Conservation (phyloP, 2,113 vertebrate genomes). For the Gracilinanus agilis region DNA sequence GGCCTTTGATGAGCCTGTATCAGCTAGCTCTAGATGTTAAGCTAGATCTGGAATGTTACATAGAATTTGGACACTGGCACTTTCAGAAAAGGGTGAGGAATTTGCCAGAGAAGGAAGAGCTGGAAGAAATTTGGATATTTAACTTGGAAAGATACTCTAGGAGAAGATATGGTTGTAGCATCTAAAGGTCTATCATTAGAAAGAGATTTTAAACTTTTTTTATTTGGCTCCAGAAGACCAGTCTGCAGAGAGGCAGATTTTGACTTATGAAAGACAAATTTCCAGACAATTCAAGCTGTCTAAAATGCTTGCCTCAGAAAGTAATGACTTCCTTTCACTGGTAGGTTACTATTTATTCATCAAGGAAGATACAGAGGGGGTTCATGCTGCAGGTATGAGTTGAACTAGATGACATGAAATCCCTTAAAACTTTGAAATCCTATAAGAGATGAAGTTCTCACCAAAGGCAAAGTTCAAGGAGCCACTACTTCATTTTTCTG, state of each 20-base stretch:
- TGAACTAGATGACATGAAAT: background rate
- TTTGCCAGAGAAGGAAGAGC: background rate
- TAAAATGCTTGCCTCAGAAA: background rate
- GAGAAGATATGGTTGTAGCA: background rate
- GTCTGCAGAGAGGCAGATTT: background rate
- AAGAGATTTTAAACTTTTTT: background rate
- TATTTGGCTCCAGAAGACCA: background rate
- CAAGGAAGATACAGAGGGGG: background rate
- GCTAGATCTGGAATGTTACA: background rate
- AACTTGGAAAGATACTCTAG: background rate
- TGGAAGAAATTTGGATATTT: background rate
- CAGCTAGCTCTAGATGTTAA: background rate
- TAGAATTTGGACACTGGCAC: background rate
- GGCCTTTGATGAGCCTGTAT: background rate
- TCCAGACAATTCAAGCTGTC: background rate
- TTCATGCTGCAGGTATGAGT: background rate
- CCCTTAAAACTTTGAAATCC: background rate
- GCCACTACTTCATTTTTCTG: background rate
- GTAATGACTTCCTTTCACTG: background rate
- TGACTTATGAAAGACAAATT: background rate
- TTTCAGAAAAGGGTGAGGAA: background rate
- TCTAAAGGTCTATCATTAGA: background rate
- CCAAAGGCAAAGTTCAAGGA: conserved; percentile 32
- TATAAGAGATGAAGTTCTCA: background rate
- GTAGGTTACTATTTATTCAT: background rate